Conservation (phyloP, 2,797 vertebrate genomes). For the Chelonia mydas region DNA sequence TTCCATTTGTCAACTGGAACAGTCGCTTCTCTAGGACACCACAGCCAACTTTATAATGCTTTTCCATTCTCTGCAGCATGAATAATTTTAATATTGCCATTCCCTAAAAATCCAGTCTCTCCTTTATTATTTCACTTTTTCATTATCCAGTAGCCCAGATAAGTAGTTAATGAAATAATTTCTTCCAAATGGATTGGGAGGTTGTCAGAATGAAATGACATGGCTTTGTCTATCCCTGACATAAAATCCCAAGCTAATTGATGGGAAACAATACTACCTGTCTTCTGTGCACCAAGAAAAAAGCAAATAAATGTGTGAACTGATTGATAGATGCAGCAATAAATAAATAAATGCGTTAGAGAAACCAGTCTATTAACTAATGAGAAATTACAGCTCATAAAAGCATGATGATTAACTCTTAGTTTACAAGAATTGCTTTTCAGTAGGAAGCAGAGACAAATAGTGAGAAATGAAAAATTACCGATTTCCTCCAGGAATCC, state of each 20-base stretch:
- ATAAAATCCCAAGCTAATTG: conserved; percentile 53
- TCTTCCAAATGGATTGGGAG: conserved; percentile 20
- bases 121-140: not conserved
- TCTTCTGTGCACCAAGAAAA: conserved; percentile 42
- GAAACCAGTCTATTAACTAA: conserved; percentile 39
- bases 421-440: conserved; percentile 11
- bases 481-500: not conserved
- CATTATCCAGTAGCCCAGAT: conserved; percentile 42
- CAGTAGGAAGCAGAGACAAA: conserved; percentile 52
- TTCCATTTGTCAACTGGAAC: conserved; percentile 15
- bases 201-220: conserved; percentile 64
- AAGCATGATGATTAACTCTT: conserved; percentile 36
- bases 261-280: conserved; percentile 58
- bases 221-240: conserved; percentile 21
- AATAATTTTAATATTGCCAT: conserved; percentile 67
- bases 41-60: conserved; percentile 40
- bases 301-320: conserved; percentile 35
- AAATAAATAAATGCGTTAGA: conserved; percentile 35
- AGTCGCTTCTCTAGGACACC: conserved; percentile 19
- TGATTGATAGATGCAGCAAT: conserved; percentile 54
- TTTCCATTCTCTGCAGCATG: conserved; percentile 22
- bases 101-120: conserved; percentile 50
- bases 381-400: conserved; percentile 21
- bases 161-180: conserved; percentile 64
- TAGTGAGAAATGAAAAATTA: conserved; percentile 52